Evolutionary conservation across 2,888 invertebrate species (phyloP).

Genomic region (Chrysolina oricalcia): DNA sequence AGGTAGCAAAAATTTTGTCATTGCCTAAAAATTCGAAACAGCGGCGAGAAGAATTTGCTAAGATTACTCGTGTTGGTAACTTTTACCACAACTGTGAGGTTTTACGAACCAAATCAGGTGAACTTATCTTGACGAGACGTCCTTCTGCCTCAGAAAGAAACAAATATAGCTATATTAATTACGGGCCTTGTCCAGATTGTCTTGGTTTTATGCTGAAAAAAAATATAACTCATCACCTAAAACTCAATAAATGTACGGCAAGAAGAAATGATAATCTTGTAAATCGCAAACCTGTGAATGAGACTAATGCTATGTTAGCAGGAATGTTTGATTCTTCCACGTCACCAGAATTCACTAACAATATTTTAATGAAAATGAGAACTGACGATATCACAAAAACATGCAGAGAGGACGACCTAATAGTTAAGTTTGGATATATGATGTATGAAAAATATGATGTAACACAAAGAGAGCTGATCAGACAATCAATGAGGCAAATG

Average conservation of each 20-base stretch:
- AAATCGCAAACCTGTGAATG: background rate
- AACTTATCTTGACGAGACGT: constrained; percentile 15
- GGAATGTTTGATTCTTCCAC: background rate
- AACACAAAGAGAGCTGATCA: background rate
- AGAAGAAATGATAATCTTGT: too few relatives aligned
- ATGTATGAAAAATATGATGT: constrained; percentile 1
- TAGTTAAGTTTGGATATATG: background rate
- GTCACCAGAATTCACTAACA: background rate
- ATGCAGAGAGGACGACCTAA: background rate
- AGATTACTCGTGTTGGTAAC: constrained; percentile 14
- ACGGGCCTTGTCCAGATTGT: background rate
- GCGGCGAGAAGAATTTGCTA: constrained; percentile 20
- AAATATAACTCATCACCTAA: constrained; percentile 6
- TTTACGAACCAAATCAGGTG: constrained; percentile 7
- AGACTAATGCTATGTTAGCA: background rate
- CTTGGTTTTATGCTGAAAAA: constrained; percentile 5
- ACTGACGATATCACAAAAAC: background rate
- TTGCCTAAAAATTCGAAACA: constrained; percentile 13
- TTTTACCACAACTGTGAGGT: constrained; percentile 33
- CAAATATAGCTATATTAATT: background rate
- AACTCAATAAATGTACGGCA: background rate
- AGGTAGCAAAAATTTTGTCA: constrained; percentile 16
- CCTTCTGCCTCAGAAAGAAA: constrained; percentile 4
- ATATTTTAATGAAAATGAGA: background rate
- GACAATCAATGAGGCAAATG: background rate